Percentiles rank a stretch among this genome's conserved stretches.
These are phyloP conservation scores for Drosophila fungiperda DNA, from an alignment of 2,888 invertebrate genomes.

Conservation along the genomic window DNA sequence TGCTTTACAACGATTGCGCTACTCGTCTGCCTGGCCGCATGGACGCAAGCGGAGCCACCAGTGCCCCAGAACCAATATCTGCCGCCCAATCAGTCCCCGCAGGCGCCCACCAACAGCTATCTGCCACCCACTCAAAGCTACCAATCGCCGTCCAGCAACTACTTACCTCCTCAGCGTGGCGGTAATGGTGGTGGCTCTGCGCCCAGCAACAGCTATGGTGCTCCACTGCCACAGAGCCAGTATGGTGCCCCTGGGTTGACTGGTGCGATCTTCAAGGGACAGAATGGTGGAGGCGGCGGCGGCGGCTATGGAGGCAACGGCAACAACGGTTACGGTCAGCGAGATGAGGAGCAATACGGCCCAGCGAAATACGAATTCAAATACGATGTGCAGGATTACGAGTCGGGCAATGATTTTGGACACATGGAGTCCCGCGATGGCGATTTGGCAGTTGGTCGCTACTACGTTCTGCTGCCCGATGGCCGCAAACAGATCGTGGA, in stretches of 20 bases:
- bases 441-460: slow-evolving; percentile 87
- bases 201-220: slow-evolving; percentile 75
- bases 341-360: slow-evolving; percentile 86
- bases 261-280: slow-evolving; percentile 85
- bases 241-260: slow-evolving; percentile 87
- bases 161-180: slow-evolving; percentile 84
- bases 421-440: slow-evolving; percentile 89
- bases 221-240: slow-evolving; percentile 84
- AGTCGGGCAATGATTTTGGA: slow-evolving; percentile 89
- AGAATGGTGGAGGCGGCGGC: slow-evolving; percentile 59
- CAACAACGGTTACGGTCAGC: slow-evolving; percentile 65
- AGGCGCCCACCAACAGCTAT: slow-evolving; percentile 84
- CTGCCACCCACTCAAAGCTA: slow-evolving; percentile 85
- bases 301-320: slow-evolving; percentile 60
- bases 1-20: slow-evolving; percentile 84
- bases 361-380: slow-evolving; percentile 90
- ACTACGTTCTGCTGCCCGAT: slow-evolving; percentile 89
- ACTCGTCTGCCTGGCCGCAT: slow-evolving; percentile 81
- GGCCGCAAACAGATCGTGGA: slow-evolving; percentile 90
- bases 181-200: slow-evolving; percentile 58
- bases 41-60: slow-evolving; percentile 84
- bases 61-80: slow-evolving; percentile 84
- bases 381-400: slow-evolving; percentile 89
- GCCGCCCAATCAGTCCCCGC: slow-evolving; percentile 85
- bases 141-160: slow-evolving; percentile 85